Base-by-base conservation (phyloP, 2,888 invertebrate species). In the Gryllus longicercus region DNA sequence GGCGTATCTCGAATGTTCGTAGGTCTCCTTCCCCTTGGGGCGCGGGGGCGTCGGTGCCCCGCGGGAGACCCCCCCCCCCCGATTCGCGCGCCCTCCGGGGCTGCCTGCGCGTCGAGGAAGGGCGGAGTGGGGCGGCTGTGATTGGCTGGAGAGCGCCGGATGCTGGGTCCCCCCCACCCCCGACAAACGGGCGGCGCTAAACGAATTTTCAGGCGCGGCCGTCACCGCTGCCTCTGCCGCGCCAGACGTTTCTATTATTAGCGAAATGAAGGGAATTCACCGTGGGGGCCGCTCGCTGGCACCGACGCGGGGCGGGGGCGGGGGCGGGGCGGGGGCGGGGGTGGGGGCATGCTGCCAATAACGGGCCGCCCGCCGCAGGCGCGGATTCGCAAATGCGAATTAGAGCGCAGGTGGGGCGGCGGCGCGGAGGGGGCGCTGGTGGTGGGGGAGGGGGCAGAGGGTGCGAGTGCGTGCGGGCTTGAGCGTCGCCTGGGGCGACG, bases 221-320 rank as follows among this genome's bases (percentile, higher is more conserved):
- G 63, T 3, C 63, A 63, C 14, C 16, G 63, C 63, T 14, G 16
- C 63, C 16, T n/a, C 63, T 14, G n/a, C 63, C 63, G 14, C n/a
- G 63, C 63, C 63, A 63, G 16, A 63, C 63, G 63, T 63, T 63
- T 63, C 63, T 63, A 63, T 63, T 63, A 63, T 63, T 63, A 63
- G 63, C 63, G 63, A 63, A 63, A 63, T n/a, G 63, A 63, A n/a
- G 63, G 63, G 63, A 63, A n/a, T 63, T 63, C 63, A 63, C 63
- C 16, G 63, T 5, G 63, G 63, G 63, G 38, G 38, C 38, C 38
- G 38, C 38, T 4, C 63, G 63, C 18, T 63, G 63, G 63, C 63
- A n/a, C 63, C 63, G 51, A 51, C 14, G 14, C 14, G 51, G n/a
- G 63, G n/a, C n/a, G n/a, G n/a, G n/a, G n/a, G n/a, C n/a, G n/a